A percentile compares a stretch with the other conserved stretches of the same genome.
These are phyloP conservation scores for Nixonia krombeini DNA, from an alignment of 1,140 invertebrate genomes.

Conservation along the genomic window DNA sequence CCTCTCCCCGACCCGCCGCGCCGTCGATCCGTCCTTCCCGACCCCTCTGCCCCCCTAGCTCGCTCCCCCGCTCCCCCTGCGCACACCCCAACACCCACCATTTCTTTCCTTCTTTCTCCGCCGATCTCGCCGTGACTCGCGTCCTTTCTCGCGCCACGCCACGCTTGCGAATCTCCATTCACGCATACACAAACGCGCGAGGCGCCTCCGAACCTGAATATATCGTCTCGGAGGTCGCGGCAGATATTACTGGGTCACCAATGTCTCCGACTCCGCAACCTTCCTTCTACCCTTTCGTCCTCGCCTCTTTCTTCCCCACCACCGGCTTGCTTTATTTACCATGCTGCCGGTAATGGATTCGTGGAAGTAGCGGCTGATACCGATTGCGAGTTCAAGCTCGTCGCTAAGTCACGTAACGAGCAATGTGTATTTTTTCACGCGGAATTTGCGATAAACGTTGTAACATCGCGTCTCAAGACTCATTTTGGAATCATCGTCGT, in stretches of 20 bases:
- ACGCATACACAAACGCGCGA: constrained; percentile 23
- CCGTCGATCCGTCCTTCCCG: background rate
- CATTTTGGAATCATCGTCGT: no score
- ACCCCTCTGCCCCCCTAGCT: no score
- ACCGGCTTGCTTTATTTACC: constrained; percentile 9
- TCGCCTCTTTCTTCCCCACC: constrained; percentile 5
- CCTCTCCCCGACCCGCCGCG: constrained; percentile 1
- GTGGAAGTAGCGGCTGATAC: background rate
- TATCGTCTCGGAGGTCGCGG: constrained; percentile 60
- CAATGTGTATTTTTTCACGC: no score
- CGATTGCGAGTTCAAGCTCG: no score
- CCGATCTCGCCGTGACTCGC: constrained; percentile 5
- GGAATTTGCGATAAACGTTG: no score
- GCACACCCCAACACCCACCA: no score
- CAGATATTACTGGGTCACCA: constrained; percentile 62
- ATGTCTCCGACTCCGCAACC: constrained; percentile 39
- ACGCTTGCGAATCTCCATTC: constrained; percentile 37
- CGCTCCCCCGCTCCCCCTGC: background rate
- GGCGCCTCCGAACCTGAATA: constrained; percentile 44
- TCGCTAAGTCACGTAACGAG: no score
- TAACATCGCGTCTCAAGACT: no score
- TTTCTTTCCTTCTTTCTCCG: constrained; percentile 6
- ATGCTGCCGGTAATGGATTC: constrained; percentile 5
- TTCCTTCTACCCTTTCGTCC: constrained; percentile 16
- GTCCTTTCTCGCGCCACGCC: constrained; percentile 20